Evolutionary conservation across 1,140 invertebrate species (phyloP).

Genomic region (Coelopa frigida): DNA sequence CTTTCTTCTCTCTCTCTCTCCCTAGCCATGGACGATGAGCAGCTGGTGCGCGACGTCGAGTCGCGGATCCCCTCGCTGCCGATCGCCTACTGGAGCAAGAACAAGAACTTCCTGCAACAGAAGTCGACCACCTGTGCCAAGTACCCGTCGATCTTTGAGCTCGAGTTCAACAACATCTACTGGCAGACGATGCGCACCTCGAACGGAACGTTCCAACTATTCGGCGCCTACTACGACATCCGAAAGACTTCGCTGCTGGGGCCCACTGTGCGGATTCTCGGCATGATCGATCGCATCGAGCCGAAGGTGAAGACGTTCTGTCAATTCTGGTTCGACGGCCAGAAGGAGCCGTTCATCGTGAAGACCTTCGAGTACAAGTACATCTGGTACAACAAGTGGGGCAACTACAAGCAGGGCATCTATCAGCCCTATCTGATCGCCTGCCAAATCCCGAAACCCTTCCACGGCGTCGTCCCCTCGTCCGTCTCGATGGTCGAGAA

Average conservation of each 20-base stretch:
- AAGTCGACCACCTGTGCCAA: constrained; percentile 67
- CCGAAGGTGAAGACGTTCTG: constrained; percentile 76
- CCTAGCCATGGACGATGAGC: constrained; percentile 55
- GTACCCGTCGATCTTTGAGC: constrained; percentile 78
- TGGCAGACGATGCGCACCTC: constrained; percentile 75
- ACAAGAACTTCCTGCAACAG: constrained; percentile 60
- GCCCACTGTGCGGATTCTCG: constrained; percentile 76
- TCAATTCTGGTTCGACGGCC: constrained; percentile 83
- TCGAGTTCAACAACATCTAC: constrained; percentile 87
- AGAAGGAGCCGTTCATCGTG: constrained; percentile 69
- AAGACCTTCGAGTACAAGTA: constrained; percentile 85
- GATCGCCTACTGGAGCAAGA: constrained; percentile 73
- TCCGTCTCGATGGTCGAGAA: constrained; percentile 82
- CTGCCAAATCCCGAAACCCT: constrained; percentile 71
- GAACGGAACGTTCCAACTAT: constrained; percentile 82
- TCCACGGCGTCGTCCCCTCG: constrained; percentile 66
- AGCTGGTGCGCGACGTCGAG: constrained; percentile 68
- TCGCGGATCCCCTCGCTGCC: constrained; percentile 70
- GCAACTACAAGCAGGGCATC: constrained; percentile 86
- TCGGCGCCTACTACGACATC: constrained; percentile 82
- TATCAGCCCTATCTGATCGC: constrained; percentile 87
- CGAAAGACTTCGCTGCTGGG: constrained; percentile 67
- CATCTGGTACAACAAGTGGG: constrained; percentile 91
- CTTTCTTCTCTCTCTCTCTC: constrained; percentile 1
- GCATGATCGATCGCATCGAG: constrained; percentile 84